These are phyloP conservation scores for Neodon shergylaensis DNA, from an alignment of 2,113 vertebrate species.

Conservation along the genomic window DNA sequence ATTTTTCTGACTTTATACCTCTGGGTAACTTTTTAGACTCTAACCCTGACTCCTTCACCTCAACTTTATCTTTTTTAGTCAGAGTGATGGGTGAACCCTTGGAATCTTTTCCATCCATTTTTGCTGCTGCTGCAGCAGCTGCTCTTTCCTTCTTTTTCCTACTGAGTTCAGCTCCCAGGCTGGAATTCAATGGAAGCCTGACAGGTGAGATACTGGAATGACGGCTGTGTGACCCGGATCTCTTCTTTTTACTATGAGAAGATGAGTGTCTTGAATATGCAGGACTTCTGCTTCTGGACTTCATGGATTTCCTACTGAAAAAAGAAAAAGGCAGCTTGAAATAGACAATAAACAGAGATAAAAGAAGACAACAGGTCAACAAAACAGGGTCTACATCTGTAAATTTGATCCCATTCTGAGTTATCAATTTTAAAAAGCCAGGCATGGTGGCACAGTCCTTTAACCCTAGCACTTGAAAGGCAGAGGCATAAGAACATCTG, in stretches of 20 bases:
- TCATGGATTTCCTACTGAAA: slow-evolving; percentile 90
- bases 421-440: slow-evolving; percentile 24
- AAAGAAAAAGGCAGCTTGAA: neutral
- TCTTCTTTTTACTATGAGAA: slow-evolving; percentile 94
- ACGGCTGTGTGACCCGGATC: slow-evolving; percentile 91
- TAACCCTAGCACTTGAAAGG: neutral
- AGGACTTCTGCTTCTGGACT: slow-evolving; percentile 96
- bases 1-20: slow-evolving; percentile 84
- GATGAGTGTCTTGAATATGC: slow-evolving; percentile 93
- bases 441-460: neutral
- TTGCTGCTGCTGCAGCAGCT: slow-evolving; percentile 92
- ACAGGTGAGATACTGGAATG: slow-evolving; percentile 94
- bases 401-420: slow-evolving; percentile 42
- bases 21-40: slow-evolving; percentile 86
- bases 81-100: slow-evolving; percentile 85
- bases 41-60: slow-evolving; percentile 81
- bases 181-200: slow-evolving; percentile 94
- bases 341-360: slow-evolving; percentile 28
- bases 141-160: slow-evolving; percentile 96
- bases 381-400: neutral
- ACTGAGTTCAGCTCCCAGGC: slow-evolving; percentile 96
- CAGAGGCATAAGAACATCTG: no score
- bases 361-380: slow-evolving; percentile 9
- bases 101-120: slow-evolving; percentile 87
- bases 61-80: slow-evolving; percentile 85